These are phyloP conservation scores for Darevskia mixta DNA, from an alignment of 2,797 vertebrate species.

Conservation along the genomic window DNA sequence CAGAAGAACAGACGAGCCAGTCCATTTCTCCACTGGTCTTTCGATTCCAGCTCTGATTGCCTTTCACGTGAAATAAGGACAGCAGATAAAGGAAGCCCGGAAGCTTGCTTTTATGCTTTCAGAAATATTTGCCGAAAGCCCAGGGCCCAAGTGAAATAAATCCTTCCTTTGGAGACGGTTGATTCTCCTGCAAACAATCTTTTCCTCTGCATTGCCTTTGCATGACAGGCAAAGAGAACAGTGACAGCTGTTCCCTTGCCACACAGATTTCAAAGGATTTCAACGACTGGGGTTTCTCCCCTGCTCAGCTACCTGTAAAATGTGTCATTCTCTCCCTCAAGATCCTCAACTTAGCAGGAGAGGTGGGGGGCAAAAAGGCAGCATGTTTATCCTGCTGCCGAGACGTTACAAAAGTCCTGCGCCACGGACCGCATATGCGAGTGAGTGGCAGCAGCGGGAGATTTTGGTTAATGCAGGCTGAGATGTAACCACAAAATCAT, in stretches of 20 bases:
- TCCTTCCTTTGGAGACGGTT: conserved; percentile 28
- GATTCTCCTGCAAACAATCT: conserved; percentile 20
- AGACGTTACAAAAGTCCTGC: no score
- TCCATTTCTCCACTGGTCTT: conserved; percentile 5
- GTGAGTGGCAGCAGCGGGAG: neutral
- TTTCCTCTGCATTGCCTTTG: conserved; percentile 22
- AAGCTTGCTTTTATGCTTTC: conserved; percentile 31
- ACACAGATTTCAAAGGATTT: neutral
- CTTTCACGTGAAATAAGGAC: conserved; percentile 20
- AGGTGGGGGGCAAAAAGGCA: accelerated
- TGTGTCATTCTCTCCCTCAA: neutral
- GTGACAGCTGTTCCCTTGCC: conserved; percentile 19
- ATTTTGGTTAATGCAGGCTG: no score
- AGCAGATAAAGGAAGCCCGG: conserved; percentile 36
- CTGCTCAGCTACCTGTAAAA: conserved; percentile 15
- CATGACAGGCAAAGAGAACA: conserved; percentile 25
- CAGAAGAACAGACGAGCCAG: neutral
- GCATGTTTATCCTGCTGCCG: neutral
- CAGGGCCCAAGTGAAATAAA: conserved; percentile 11
- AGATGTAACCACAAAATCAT: no score
- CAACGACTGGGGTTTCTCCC: neutral
- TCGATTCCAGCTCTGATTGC: neutral
- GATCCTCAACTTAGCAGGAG: neutral
- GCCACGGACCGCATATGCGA: accelerated
- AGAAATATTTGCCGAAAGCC: conserved; percentile 47